Conservation (phyloP, 2,888 invertebrate species). For the Escarpia spicata region DNA sequence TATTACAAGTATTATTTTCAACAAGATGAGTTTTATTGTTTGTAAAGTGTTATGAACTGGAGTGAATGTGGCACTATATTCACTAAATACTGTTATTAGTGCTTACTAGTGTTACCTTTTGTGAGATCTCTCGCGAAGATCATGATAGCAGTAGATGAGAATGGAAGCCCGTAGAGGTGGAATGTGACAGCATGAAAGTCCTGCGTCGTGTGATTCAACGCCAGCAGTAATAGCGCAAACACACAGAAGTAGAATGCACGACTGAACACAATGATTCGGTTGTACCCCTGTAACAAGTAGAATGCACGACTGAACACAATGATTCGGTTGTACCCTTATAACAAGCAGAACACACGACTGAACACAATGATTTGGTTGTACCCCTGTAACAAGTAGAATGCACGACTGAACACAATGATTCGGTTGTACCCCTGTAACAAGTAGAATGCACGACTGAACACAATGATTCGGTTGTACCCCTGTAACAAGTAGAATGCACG, state of each 20-base stretch:
- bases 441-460: constrained; percentile 92
- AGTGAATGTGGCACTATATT: no score
- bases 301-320: constrained; percentile 79
- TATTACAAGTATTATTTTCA: no score
- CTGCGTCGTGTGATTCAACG: constrained; percentile 58
- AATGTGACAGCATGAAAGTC: constrained; percentile 47
- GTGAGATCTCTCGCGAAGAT: constrained; percentile 78
- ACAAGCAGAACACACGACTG: constrained; percentile 90
- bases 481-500: constrained; percentile 38
- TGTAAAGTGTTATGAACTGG: no score
- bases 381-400: constrained; percentile 86
- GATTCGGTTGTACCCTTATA: no score
- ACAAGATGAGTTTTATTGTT: no score
- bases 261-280: constrained; percentile 91
- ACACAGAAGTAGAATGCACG: constrained; percentile 93
- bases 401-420: constrained; percentile 90
- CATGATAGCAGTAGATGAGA: constrained; percentile 74
- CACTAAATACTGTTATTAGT: no score
- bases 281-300: constrained; percentile 77
- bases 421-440: constrained; percentile 88
- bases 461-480: constrained; percentile 93
- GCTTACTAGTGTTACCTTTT: constrained; percentile 64
- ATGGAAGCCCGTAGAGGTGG: constrained; percentile 65
- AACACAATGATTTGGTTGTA: constrained; percentile 95
- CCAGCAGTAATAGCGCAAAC: constrained; percentile 71